Conservation (phyloP, 2,888 invertebrate genomes). For the Cepaea hortensis region DNA sequence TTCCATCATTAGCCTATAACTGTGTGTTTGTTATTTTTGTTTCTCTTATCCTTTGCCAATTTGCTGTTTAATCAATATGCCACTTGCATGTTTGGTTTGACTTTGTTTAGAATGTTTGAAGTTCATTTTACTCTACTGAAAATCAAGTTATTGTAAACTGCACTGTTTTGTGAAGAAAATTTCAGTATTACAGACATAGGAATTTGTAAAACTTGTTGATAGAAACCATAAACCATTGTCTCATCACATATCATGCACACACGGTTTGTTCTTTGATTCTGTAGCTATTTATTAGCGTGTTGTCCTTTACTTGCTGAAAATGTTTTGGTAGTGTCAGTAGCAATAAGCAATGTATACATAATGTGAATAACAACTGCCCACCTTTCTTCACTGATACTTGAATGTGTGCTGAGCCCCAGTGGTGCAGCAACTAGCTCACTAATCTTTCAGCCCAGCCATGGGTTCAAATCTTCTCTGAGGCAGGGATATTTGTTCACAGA, state of each 20-base stretch:
- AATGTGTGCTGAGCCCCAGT: too few species aligned
- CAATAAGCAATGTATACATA: background rate
- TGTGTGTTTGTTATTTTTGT: too few species aligned
- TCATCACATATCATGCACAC: background rate
- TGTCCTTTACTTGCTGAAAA: background rate
- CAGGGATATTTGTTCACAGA: too few species aligned
- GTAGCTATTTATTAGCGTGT: too few species aligned
- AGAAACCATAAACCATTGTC: background rate
- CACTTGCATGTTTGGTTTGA: too few species aligned
- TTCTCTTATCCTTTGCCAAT: too few species aligned
- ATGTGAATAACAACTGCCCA: background rate
- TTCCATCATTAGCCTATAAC: too few species aligned
- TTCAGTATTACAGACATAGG: conserved; percentile 4
- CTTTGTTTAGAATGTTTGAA: too few species aligned
- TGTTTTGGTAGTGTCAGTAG: background rate
- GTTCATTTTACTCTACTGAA: background rate
- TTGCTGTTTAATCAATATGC: too few species aligned
- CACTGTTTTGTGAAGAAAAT: background rate
- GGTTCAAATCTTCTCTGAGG: too few species aligned
- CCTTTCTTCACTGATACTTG: background rate
- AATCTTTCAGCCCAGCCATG: too few species aligned
- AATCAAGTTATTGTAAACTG: background rate
- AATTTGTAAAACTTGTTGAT: background rate
- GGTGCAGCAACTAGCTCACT: too few species aligned
- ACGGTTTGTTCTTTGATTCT: background rate